Evolutionary conservation across 2,113 vertebrate species (phyloP).

Genomic region (Tetrax tetrax): DNA sequence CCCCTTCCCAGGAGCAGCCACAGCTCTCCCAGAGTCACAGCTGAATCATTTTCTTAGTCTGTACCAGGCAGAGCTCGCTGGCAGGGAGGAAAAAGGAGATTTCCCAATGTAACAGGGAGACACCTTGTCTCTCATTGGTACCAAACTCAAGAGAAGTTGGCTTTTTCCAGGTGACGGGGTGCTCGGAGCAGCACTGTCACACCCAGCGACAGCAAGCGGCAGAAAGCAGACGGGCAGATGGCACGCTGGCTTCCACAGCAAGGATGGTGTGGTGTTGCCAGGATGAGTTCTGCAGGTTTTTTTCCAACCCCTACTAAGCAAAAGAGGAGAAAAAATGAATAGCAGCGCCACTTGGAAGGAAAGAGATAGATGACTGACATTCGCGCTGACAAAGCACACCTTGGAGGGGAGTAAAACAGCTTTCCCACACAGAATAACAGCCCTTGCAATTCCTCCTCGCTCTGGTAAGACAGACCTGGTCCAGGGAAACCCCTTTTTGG

Average conservation of each 20-base stretch:
- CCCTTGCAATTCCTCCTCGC: neutral
- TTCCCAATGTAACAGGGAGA: neutral
- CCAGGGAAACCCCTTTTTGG: neutral
- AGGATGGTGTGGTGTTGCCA: accelerated
- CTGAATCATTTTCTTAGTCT: neutral
- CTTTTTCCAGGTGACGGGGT: neutral
- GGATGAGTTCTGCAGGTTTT: accelerated
- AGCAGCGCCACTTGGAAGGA: neutral
- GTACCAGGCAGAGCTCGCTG: neutral
- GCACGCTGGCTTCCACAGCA: neutral
- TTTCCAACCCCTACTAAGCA: neutral
- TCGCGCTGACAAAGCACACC: neutral
- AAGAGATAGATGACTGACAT: neutral
- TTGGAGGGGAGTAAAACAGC: neutral
- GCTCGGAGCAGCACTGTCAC: neutral
- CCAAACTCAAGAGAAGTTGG: neutral
- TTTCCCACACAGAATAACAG: neutral
- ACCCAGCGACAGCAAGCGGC: neutral
- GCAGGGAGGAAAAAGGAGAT: neutral
- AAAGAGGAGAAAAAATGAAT: neutral
- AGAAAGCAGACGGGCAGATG: neutral
- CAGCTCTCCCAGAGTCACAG: neutral
- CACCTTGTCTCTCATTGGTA: neutral
- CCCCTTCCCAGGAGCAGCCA: neutral
- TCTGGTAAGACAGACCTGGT: neutral